phyloP scores from a whole-genome alignment of 2,797 vertebrate genomes.

The Podarcis siculus region DNA sequence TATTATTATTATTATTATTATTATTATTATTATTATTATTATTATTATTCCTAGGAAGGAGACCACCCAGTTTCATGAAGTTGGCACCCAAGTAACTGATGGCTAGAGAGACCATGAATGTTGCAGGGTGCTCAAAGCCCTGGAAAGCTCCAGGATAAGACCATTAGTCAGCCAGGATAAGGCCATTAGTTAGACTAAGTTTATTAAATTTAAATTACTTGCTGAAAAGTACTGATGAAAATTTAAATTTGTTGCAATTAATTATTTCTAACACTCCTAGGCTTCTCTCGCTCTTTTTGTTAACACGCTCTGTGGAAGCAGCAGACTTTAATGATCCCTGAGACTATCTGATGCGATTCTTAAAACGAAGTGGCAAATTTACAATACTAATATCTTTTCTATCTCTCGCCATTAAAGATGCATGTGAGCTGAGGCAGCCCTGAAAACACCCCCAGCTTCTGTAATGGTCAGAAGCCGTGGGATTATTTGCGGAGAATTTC shows the following conservation, averaged over 20 bases:
- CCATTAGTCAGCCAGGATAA: slow-evolving; percentile 26
- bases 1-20: too few species aligned
- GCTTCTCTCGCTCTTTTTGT: not conserved
- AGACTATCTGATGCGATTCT: not conserved
- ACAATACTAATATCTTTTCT: not conserved
- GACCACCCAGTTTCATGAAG: not conserved
- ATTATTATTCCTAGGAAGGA: not conserved
- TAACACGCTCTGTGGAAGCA: not conserved
- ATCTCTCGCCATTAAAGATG: slow-evolving; percentile 2
- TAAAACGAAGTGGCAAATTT: slow-evolving; percentile 25
- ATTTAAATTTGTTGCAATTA: slow-evolving; percentile 32
- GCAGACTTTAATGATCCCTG: not conserved
- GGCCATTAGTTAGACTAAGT: not conserved
- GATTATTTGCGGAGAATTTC: too few species aligned
- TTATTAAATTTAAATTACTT: slow-evolving; percentile 35
- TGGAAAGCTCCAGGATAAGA: not conserved
- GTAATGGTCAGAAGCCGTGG: not conserved
- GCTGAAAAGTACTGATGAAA: slow-evolving; percentile 17
- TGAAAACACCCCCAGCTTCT: not conserved
- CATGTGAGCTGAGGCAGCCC: not conserved
- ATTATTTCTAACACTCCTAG: slow-evolving; percentile 30
- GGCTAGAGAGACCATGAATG: too few species aligned
- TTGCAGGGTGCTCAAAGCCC: too few species aligned
- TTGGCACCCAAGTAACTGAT: not conserved
- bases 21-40: too few species aligned